Base-by-base conservation (phyloP, 2,888 invertebrate genomes). In the Serrognathus titanus region DNA sequence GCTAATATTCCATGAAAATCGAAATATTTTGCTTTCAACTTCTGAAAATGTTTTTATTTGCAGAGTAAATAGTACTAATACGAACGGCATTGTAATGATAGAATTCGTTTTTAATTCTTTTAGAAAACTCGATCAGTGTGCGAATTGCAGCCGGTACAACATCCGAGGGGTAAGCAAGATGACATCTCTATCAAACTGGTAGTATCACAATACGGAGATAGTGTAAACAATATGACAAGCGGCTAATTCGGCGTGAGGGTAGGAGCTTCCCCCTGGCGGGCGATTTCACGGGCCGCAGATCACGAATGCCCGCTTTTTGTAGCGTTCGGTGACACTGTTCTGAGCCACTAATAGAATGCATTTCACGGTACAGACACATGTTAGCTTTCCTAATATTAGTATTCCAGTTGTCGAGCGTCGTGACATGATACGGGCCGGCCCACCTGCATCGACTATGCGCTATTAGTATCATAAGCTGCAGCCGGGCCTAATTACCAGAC, bases 141-240 rank as follows among this genome's bases (percentile, higher is more conserved):
- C 43, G 12, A 43, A 43, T 43, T 20, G 11, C 12, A 43, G 20
- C 43, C 43, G 43, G 43, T 43, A 16, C 16, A 16, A 43, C 13
- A 13, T 11, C 55, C 53, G 52, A 53, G 53, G 54, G 60, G 58
- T 31, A 31, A 60, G 55, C 37, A 56, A 48, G 50, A 60, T 60
- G 65, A 66, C 59, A 57, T 66, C 67, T 66, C 61, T 63, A 67
- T 66, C 61, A 63, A 61, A 63, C 63, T 55, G 60, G 63, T 62
- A 55, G 61, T 63, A 60, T 61, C 58, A 63, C 62, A 62, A 64
- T 62, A 61, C 48, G 31, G 46, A 58, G 61, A 63, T 62, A 76
- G 75, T 77, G 76, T 76, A 77, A 77, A 77, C 77, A 77, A 75
- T 76, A 77, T 76, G 76, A 76, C 76, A 76, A 74, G 76, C 77